phyloP scores from a whole-genome alignment of 2,797 vertebrate genomes.

The Percopsis omiscomaycus region DNA sequence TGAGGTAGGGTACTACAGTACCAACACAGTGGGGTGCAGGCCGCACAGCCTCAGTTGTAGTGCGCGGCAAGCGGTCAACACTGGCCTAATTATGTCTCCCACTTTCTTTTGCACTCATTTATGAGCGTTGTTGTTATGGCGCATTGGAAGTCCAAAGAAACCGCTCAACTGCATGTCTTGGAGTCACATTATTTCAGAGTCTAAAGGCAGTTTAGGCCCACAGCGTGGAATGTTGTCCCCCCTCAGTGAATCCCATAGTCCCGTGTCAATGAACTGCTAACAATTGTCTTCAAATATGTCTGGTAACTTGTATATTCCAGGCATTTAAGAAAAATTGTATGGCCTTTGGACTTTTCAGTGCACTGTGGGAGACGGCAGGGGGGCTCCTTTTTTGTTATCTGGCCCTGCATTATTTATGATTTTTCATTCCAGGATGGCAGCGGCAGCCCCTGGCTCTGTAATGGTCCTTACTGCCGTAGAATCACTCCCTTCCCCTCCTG shows the following conservation, averaged over 20 bases:
- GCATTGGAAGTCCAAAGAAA: constrained; percentile 48
- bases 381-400: constrained; percentile 73
- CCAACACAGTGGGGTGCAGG: constrained; percentile 1
- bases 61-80: constrained; percentile 31
- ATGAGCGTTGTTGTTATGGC: constrained; percentile 45
- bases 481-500: constrained; percentile 46
- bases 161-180: constrained; percentile 45
- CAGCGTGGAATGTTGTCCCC: constrained; percentile 41
- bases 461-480: constrained; percentile 64
- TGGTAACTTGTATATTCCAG: constrained; percentile 64
- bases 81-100: constrained; percentile 45
- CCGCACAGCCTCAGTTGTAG: neutral
- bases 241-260: constrained; percentile 40
- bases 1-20: constrained; percentile 20
- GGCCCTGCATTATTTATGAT: constrained; percentile 79
- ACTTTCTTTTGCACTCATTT: constrained; percentile 35
- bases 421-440: constrained; percentile 78
- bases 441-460: constrained; percentile 72
- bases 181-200: constrained; percentile 56
- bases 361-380: constrained; percentile 62
- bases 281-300: constrained; percentile 38
- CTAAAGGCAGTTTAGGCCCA: constrained; percentile 41
- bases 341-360: constrained; percentile 63
- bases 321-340: constrained; percentile 67
- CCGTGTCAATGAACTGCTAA: constrained; percentile 36